phyloP scores from a whole-genome alignment of 2,888 invertebrate species.

The Cheilosia pagana region DNA sequence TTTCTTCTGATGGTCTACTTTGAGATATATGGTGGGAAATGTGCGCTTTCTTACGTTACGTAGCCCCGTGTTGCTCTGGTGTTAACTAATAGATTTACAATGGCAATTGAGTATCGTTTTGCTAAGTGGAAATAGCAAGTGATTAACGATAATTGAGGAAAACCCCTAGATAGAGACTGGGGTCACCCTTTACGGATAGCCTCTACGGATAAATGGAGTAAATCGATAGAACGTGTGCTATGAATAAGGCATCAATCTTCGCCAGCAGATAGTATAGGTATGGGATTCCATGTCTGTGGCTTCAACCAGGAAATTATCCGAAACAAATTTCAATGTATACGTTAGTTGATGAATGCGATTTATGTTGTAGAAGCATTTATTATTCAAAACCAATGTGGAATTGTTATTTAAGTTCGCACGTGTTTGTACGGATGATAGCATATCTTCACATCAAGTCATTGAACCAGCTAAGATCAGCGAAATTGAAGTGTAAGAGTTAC shows the following conservation, averaged over 20 bases:
- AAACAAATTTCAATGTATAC: constrained; percentile 45
- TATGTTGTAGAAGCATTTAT: neutral
- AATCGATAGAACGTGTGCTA: constrained; percentile 55
- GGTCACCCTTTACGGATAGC: constrained; percentile 10
- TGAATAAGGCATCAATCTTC: constrained; percentile 16
- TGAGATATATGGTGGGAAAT: constrained; percentile 12
- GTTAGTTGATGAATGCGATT: constrained; percentile 25
- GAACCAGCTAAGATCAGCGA: neutral
- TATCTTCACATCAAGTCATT: neutral
- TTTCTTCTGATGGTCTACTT: constrained; percentile 49
- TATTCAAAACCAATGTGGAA: neutral
- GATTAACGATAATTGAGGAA: constrained; percentile 73
- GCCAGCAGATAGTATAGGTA: neutral
- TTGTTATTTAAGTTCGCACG: neutral
- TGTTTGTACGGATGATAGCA: neutral
- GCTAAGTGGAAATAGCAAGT: constrained; percentile 69
- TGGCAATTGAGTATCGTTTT: constrained; percentile 72
- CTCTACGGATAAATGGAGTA: constrained; percentile 18
- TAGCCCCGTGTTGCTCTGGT: constrained; percentile 16
- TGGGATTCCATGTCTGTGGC: neutral
- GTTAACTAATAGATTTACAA: constrained; percentile 72
- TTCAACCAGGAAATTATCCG: constrained; percentile 30
- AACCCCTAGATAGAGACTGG: constrained; percentile 39
- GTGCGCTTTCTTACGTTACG: constrained; percentile 6
- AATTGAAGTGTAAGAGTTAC: too few relatives aligned